These are phyloP conservation scores for Barypeithes pellucidus DNA, from an alignment of 2,888 invertebrate genomes.

Conservation along the genomic window DNA sequence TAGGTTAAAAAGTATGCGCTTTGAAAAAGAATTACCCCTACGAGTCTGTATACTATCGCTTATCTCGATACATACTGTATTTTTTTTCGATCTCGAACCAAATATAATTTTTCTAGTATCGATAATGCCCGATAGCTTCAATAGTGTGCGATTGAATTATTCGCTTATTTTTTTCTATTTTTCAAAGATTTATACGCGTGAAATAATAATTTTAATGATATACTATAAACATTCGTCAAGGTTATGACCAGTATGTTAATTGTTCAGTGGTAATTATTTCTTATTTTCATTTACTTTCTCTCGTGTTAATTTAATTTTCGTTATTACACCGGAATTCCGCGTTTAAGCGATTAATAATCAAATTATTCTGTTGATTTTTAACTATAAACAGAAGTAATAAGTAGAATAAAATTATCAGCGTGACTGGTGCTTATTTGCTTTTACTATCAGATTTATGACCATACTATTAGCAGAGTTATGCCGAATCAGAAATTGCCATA, in stretches of 20 bases:
- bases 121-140: no score
- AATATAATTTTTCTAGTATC: no score
- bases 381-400: neutral
- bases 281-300: constrained; percentile 35
- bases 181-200: constrained; percentile 1
- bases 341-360: neutral
- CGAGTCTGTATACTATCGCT: no score
- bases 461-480: no score
- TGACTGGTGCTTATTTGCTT: neutral
- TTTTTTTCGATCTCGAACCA: no score
- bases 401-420: neutral
- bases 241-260: constrained; percentile 35
- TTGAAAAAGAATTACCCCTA: no score
- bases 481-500: no score
- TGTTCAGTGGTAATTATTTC: neutral
- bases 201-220: constrained; percentile 23
- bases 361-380: neutral
- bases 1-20: no score
- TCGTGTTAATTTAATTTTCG: constrained; percentile 26
- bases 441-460: neutral
- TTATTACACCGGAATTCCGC: constrained; percentile 33
- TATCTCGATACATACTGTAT: no score
- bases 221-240: constrained; percentile 29
- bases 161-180: neutral
- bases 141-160: no score